Conservation (phyloP, 2,888 invertebrate genomes). For the Drosophila sordidapex region DNA sequence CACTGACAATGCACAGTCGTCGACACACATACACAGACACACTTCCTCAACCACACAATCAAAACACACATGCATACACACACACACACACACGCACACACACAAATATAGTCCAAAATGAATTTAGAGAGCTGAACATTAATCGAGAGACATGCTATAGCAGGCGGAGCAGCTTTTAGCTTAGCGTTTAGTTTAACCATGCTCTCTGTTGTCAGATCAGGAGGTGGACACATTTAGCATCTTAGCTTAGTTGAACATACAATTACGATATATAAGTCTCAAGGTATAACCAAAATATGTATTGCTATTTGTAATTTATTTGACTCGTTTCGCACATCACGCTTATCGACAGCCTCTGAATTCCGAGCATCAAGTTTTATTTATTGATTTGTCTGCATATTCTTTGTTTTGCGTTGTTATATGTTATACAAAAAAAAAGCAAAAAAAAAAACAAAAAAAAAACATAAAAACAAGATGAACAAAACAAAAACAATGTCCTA, state of each 20-base stretch:
- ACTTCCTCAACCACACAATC: not conserved
- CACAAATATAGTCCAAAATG: not conserved
- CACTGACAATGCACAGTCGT: conserved; percentile 23
- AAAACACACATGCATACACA: not conserved
- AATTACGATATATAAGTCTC: conserved; percentile 59
- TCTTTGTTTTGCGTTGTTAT: not conserved
- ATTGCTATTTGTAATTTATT: conserved; percentile 74
- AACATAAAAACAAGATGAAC: conserved; percentile 33
- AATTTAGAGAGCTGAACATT: conserved; percentile 12
- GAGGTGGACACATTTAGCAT: conserved; percentile 33
- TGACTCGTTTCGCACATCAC: conserved; percentile 36
- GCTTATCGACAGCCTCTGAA: conserved; percentile 14
- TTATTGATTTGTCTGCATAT: conserved; percentile 19
- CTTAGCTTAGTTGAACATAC: conserved; percentile 62
- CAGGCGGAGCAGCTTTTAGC: conserved; percentile 18
- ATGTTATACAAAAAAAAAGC: conserved; percentile 12
- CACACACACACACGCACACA: conserved; percentile 3
- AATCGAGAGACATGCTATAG: not conserved
- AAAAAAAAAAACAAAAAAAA: conserved; percentile 15
- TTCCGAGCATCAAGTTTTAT: conserved; percentile 31
- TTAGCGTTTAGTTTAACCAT: conserved; percentile 29
- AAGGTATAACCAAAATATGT: conserved; percentile 77
- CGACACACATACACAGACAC: conserved; percentile 5
- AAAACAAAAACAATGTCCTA: conserved; percentile 80
- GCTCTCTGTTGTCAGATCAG: conserved; percentile 28